phyloP scores from a whole-genome alignment of 2,888 invertebrate species.

The Xanthorhoe designata region DNA sequence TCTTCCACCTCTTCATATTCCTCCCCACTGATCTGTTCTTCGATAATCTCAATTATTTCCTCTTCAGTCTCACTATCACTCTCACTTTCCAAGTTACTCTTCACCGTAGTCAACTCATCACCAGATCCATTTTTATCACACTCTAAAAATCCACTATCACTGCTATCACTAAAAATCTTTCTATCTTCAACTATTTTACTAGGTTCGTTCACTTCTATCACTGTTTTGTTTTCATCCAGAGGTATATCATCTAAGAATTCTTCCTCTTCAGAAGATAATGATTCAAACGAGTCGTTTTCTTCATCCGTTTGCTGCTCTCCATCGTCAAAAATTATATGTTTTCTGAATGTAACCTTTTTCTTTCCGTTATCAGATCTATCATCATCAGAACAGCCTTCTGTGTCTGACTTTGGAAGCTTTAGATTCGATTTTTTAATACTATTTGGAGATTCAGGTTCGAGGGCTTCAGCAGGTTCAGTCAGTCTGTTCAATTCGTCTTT shows the following conservation, averaged over 20 bases:
- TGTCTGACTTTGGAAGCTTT: constrained; percentile 74
- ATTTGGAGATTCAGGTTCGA: constrained; percentile 60
- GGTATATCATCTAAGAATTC: constrained; percentile 71
- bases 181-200: constrained; percentile 63
- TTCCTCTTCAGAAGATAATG: constrained; percentile 70
- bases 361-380: constrained; percentile 77
- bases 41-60: constrained; percentile 63
- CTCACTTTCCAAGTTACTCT: constrained; percentile 53
- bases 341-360: constrained; percentile 79
- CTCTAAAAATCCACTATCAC: constrained; percentile 82
- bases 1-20: constrained; percentile 50
- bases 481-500: constrained; percentile 69
- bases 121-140: constrained; percentile 67
- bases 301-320: constrained; percentile 81
- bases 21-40: constrained; percentile 49
- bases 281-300: constrained; percentile 75
- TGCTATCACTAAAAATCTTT: constrained; percentile 76
- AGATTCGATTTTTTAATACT: constrained; percentile 73
- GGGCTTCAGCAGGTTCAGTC: constrained; percentile 51
- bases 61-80: constrained; percentile 62
- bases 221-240: constrained; percentile 64
- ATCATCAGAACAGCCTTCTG: constrained; percentile 77
- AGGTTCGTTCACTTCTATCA: constrained; percentile 63
- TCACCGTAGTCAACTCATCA: constrained; percentile 63
- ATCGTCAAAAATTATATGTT: constrained; percentile 81